Evolutionary conservation across 2,797 vertebrate species (phyloP), one percentile per base, ranked within the genome.

Genomic region (Arnoldichthys spilopterus): DNA sequence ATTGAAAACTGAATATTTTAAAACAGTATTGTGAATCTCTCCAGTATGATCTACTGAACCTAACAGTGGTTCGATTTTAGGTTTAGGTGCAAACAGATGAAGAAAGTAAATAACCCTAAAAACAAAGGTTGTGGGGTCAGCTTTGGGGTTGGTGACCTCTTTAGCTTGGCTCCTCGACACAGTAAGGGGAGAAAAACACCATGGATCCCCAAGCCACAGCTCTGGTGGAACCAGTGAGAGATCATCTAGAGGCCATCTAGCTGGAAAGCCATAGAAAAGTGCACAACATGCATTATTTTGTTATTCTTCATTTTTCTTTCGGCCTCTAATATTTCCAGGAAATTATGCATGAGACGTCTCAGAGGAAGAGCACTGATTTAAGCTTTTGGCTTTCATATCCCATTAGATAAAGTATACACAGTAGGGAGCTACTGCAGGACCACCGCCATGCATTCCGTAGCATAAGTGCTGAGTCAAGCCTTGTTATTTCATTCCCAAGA

Each of bases 191-290:
- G 90, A 96, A 99, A 86, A 93, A 85, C 89, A 28, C 95, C 92
- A 24, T 95, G 96, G 85, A 97, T 88, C 64, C 96, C 91, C 59
- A 97, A 97, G 86, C 96, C 95, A 66, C 98, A 99, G 87, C 89
- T 93, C 12, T 91, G 92, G 90, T 99, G 98, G 86, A 99, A 99
- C 20, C 97, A 95, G 87, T 99, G 98, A 2, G 98, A 98, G 87
- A 98, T 95, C n/a, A n/a, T n/a, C n/a, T n/a, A n/a, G 91, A 91
- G 96, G 84, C 95, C 95, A 72, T 98, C 96, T 0, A 97, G 98
- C 83, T 96, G 94, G 86, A 97, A 99, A 88, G 99, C 97, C 95
- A 99, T 96, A 87, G n/a, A 51, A 56, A 62, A 56, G 47, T 64
- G 4, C 6, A 3, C 12, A 62, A 20, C 13, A 6, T 71, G 11